Conservation (phyloP, 2,797 vertebrate genomes). For the Steatocranus sp. region DNA sequence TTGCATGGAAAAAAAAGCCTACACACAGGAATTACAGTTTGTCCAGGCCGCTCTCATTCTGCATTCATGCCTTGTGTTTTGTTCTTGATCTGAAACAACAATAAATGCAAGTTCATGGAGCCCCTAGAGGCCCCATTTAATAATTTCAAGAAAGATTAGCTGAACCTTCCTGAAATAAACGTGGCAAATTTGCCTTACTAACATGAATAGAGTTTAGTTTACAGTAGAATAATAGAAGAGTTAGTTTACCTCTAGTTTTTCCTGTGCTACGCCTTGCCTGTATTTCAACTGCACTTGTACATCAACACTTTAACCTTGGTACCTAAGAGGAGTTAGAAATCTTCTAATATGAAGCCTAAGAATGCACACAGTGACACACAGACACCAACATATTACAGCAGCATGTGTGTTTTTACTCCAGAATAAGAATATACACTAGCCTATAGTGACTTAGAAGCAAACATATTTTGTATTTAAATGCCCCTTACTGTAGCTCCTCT, state of each 20-base stretch:
- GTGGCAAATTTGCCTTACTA: conserved; percentile 48
- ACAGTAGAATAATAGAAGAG: conserved; percentile 34
- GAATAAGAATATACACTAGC: not conserved
- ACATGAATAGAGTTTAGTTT: conserved; percentile 41
- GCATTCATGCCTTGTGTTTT: not conserved
- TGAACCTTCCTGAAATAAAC: conserved; percentile 9
- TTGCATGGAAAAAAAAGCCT: not conserved
- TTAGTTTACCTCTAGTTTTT: conserved; percentile 32
- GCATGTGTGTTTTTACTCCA: conserved; percentile 35
- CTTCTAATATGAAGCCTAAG: conserved; percentile 23
- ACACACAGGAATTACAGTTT: not conserved
- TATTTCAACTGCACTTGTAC: conserved; percentile 39
- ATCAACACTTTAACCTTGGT: conserved; percentile 28
- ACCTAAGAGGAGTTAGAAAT: conserved; percentile 22
- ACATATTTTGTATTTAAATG: not conserved
- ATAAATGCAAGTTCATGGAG: not conserved
- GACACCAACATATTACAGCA: not conserved
- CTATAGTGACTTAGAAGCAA: not conserved
- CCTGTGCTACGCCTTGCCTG: conserved; percentile 36
- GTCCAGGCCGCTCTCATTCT: not conserved
- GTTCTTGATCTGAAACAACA: not conserved
- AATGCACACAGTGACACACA: conserved; percentile 10
- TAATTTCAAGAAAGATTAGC: conserved; percentile 15
- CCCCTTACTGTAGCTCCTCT: conserved; percentile 7
- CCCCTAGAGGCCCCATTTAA: not conserved